A percentile compares a stretch with the other conserved stretches of the same genome.
These are phyloP conservation scores for Neoniphon sammara DNA, from an alignment of 2,797 vertebrate species.

Conservation along the genomic window DNA sequence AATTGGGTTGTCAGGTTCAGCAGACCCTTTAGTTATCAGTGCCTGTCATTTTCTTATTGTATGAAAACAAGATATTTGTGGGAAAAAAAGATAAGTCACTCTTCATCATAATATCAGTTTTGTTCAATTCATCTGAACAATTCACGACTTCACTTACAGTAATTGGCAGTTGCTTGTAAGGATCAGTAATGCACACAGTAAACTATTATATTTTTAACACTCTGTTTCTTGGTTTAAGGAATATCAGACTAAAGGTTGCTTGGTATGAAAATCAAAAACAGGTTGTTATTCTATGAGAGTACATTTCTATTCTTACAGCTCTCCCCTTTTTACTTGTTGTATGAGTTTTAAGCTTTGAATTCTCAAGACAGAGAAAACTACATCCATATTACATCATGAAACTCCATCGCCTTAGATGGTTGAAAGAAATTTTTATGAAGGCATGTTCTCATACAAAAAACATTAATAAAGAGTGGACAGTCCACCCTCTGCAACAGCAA, in stretches of 20 bases:
- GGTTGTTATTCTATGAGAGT: no score
- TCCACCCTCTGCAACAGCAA: neutral
- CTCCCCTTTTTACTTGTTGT: neutral
- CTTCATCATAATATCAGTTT: neutral
- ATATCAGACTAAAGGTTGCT: neutral
- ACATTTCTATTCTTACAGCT: neutral
- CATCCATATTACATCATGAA: neutral
- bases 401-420: neutral
- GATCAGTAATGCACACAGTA: no score
- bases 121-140: no score
- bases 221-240: neutral
- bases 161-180: no score
- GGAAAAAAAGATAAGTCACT: conserved; percentile 9
- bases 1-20: conserved; percentile 1
- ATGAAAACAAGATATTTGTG: conserved; percentile 28
- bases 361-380: neutral
- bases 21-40: conserved; percentile 7
- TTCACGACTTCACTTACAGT: no score
- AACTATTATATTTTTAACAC: no score
- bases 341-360: no score
- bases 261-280: neutral
- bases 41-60: neutral
- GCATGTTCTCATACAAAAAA: neutral
- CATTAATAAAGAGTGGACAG: neutral
- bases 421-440: conserved; percentile 3